These are phyloP conservation scores for Myotis myotis DNA, from an alignment of 2,797 vertebrate genomes.

Conservation along the genomic window DNA sequence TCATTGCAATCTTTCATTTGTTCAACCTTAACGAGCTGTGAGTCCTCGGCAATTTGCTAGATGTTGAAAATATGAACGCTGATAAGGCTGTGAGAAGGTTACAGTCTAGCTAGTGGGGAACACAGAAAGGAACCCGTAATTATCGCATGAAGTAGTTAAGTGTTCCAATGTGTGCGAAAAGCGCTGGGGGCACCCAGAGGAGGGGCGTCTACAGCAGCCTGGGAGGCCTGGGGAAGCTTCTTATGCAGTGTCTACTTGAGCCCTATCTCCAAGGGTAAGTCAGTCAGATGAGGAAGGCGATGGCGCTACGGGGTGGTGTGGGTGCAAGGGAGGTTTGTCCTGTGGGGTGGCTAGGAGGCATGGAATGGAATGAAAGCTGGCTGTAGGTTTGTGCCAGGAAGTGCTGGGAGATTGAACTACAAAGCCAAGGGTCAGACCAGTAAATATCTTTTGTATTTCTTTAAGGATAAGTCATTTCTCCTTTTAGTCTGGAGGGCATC, in stretches of 20 bases:
- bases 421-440: neutral
- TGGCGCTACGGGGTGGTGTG: neutral
- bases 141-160: neutral
- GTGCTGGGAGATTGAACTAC: neutral
- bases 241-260: neutral
- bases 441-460: neutral
- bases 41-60: constrained; percentile 7
- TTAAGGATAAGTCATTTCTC: neutral
- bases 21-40: neutral
- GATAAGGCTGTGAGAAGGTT: constrained; percentile 20
- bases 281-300: neutral
- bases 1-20: constrained; percentile 34
- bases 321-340: neutral
- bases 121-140: neutral
- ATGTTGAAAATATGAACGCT: constrained; percentile 40
- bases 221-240: neutral
- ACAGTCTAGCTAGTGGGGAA: neutral
- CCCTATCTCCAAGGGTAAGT: neutral
- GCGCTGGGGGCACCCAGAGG: rapidly evolving
- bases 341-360: neutral
- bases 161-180: neutral
- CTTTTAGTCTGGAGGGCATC: neutral
- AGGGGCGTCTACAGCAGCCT: neutral
- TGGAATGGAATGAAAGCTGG: neutral
- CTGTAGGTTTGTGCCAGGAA: neutral